phyloP scores from a whole-genome alignment of 2,888 invertebrate species.

The Euspilapteryx auroguttella region DNA sequence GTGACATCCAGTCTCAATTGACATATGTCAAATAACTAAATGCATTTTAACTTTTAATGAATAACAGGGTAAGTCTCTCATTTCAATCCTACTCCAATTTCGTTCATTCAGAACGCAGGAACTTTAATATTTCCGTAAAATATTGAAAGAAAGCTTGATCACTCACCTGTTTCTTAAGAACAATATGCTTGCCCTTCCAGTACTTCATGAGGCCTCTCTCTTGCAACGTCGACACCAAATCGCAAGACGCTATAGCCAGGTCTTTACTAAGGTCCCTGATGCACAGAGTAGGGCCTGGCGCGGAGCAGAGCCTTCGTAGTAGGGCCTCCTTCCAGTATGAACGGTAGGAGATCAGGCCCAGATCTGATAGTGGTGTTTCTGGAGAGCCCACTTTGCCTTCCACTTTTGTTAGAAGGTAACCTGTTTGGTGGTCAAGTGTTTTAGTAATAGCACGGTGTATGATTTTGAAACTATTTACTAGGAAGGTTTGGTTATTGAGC shows the following conservation, averaged over 20 bases:
- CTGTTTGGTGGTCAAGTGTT: slow-evolving; percentile 45
- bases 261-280: slow-evolving; percentile 88
- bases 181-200: slow-evolving; percentile 98
- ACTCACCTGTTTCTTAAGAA: slow-evolving; percentile 86
- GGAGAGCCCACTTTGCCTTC: slow-evolving; percentile 99
- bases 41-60: too few relatives aligned
- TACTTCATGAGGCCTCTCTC: slow-evolving; percentile 98
- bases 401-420: slow-evolving; percentile 92
- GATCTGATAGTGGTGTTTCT: slow-evolving; percentile 96
- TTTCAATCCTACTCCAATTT: too few relatives aligned
- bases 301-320: slow-evolving; percentile 86
- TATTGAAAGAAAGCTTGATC: background rate
- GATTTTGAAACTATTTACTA: too few relatives aligned
- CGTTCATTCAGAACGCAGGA: too few relatives aligned
- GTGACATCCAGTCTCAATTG: too few relatives aligned
- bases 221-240: slow-evolving; percentile 96
- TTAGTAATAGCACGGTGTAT: slow-evolving; percentile 2
- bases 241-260: slow-evolving; percentile 95
- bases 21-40: too few relatives aligned
- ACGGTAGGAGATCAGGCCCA: slow-evolving; percentile 95
- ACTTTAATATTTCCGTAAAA: too few relatives aligned
- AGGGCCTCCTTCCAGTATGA: slow-evolving; percentile 99
- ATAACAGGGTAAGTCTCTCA: too few relatives aligned
- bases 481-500: too few relatives aligned
- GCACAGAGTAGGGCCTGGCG: slow-evolving; percentile 85